These are phyloP conservation scores for Acomys russatus DNA, from an alignment of 2,797 vertebrate species.

Conservation along the genomic window DNA sequence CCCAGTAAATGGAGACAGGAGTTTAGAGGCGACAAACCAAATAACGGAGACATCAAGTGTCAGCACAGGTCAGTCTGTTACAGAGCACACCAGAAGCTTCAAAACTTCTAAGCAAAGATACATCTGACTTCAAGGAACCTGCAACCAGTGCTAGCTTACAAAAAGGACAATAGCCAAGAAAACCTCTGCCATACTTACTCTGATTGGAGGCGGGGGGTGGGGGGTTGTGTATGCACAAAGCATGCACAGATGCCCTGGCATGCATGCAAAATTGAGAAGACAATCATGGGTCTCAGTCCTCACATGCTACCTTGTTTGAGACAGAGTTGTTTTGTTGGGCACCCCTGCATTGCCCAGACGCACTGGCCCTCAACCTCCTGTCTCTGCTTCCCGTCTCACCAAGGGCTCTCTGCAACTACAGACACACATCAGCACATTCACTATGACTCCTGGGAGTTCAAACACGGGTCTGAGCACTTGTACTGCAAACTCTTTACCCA, in stretches of 20 bases:
- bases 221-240: no score
- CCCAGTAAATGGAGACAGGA: not conserved
- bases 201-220: not conserved
- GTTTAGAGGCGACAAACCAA: not conserved
- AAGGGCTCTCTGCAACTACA: not conserved
- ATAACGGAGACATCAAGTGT: not conserved
- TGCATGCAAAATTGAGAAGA: not conserved
- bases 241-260: not conserved
- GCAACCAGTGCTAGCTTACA: not conserved
- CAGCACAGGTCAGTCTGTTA: not conserved
- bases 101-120: not conserved
- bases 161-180: slow-evolving; percentile 17
- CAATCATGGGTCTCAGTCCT: not conserved
- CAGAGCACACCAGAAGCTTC: not conserved
- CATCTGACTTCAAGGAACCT: not conserved
- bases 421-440: not conserved
- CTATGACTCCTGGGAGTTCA: not conserved
- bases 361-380: not conserved
- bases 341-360: not conserved
- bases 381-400: not conserved
- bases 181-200: not conserved
- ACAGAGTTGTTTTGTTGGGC: no score
- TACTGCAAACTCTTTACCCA: not conserved
- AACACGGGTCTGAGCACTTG: not conserved
- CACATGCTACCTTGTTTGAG: not conserved